Base-by-base conservation (phyloP, 23 tunicate genomes). In the Corella eumyota region DNA sequence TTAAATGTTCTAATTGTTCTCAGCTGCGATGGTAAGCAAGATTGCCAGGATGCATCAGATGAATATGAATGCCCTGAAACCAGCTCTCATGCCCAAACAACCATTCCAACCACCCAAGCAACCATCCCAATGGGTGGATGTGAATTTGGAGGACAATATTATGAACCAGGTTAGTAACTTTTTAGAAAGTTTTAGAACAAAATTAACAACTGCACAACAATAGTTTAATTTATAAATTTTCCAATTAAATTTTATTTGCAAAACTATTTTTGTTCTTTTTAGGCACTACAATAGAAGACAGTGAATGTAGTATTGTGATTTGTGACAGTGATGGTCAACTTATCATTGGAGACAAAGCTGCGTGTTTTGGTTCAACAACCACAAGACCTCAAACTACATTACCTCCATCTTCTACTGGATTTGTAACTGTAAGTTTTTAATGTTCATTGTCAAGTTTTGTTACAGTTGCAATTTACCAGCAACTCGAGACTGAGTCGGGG, bases 11-110 rank as follows among this genome's bases (percentile, higher is more conserved):
- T 11, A n/a, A 51, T 9, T 9, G 5, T 19, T 34, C 47, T 3
- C 36, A 86, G 95, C 19, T 86, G 95, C 48, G 95, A 86, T 38
- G 95, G 85, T 1, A 64, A 36, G 38, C 51, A 36, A 5, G 95
- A 86, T 47, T 86, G 95, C 47, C 60, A 52, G 45, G 76, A 86
- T 55, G 71, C 66, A 15, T n/a, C 32, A 5, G 95, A 86, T 53
- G 95, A 86, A 67, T 36, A 34, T 22, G 62, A 71, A 5, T 69
- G 76, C 45, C 27, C 72, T 27, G 32, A 55, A 19, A 73, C 91
- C 3, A n/a, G n/a, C 30, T 53, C 25, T 13, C 51, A 32, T 15
- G 19, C 56, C 27, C 52, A 13, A 21, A 13, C 68, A 61, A 50
- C 82, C n/a, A 35, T 57, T 0, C 22, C 50, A 1, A 60, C 25